These are phyloP conservation scores for Acrossocheilus fasciatus DNA, from an alignment of 2,797 vertebrate genomes.

Conservation along the genomic window DNA sequence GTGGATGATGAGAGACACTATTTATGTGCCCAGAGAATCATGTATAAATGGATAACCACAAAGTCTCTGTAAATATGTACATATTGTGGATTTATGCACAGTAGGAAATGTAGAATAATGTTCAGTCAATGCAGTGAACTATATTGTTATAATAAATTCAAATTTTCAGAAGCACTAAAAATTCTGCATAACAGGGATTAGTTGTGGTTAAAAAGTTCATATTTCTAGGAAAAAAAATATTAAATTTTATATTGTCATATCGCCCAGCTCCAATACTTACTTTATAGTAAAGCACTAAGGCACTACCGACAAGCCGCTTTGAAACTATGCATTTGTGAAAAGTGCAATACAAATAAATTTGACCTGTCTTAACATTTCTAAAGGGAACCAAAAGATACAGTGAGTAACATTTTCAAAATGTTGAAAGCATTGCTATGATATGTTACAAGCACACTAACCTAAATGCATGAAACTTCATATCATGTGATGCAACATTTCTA, in stretches of 20 bases:
- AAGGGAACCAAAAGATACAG: not conserved
- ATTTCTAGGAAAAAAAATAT: not conserved
- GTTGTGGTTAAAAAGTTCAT: not conserved
- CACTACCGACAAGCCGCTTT: not conserved
- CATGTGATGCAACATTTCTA: not conserved
- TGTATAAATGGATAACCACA: conserved; percentile 8
- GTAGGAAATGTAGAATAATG: not conserved
- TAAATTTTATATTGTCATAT: not conserved
- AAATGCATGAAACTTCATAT: not conserved
- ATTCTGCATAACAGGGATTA: not conserved
- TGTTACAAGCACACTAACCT: not conserved
- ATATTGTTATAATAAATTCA: not conserved
- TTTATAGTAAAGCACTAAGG: not conserved
- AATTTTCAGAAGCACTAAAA: not conserved
- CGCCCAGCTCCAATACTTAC: not conserved
- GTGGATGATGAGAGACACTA: conserved; percentile 10
- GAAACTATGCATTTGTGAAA: not conserved
- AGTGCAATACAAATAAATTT: not conserved
- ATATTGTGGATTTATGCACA: conserved; percentile 14
- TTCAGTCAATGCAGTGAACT: conserved; percentile 2
- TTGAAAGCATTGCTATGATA: not conserved
- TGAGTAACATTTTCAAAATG: too few relatives aligned
- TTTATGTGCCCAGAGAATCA: conserved; percentile 1
- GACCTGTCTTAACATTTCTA: not conserved
- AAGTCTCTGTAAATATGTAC: conserved; percentile 5